Evolutionary conservation across 1,140 invertebrate species (phyloP).

Genomic region (Pomacea maculata): DNA sequence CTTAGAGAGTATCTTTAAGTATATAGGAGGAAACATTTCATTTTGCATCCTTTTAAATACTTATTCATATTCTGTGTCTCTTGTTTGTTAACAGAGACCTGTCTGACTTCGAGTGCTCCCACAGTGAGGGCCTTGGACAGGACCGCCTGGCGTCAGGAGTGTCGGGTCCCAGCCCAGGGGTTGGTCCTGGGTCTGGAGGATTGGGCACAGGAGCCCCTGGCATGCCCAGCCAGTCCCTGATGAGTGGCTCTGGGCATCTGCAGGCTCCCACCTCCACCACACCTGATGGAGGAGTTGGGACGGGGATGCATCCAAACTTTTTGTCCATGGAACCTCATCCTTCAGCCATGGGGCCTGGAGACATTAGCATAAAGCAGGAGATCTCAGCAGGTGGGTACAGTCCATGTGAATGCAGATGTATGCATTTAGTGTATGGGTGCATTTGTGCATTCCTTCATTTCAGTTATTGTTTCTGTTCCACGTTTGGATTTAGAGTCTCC

Average conservation of each 20-base stretch:
- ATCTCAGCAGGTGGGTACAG: conserved; percentile 4
- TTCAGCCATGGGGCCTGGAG: conserved; percentile 7
- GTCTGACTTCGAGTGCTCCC: conserved; percentile 23
- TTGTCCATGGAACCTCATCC: conserved; percentile 12
- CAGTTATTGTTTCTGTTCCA: too few species aligned
- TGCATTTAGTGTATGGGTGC: too few species aligned
- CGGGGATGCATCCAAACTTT: conserved; percentile 13
- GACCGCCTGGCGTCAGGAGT: conserved; percentile 26
- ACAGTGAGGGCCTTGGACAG: conserved; percentile 18
- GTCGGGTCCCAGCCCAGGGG: conserved; percentile 15
- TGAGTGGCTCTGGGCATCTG: conserved; percentile 20
- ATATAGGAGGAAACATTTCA: too few species aligned
- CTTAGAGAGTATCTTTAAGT: too few species aligned
- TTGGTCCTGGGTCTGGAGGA: conserved; percentile 9
- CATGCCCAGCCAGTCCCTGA: conserved; percentile 20
- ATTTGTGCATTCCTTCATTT: too few species aligned
- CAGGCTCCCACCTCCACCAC: conserved; percentile 39
- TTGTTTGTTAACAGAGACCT: conserved; percentile 27
- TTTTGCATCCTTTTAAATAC: neutral
- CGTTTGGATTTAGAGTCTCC: too few species aligned
- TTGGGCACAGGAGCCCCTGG: conserved; percentile 3
- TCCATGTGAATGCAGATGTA: too few species aligned
- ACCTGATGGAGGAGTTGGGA: conserved; percentile 21
- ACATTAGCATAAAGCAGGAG: conserved; percentile 15
- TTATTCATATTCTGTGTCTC: neutral